These are phyloP conservation scores for Caradrina kadenii DNA, from an alignment of 2,888 invertebrate genomes.

Conservation along the genomic window DNA sequence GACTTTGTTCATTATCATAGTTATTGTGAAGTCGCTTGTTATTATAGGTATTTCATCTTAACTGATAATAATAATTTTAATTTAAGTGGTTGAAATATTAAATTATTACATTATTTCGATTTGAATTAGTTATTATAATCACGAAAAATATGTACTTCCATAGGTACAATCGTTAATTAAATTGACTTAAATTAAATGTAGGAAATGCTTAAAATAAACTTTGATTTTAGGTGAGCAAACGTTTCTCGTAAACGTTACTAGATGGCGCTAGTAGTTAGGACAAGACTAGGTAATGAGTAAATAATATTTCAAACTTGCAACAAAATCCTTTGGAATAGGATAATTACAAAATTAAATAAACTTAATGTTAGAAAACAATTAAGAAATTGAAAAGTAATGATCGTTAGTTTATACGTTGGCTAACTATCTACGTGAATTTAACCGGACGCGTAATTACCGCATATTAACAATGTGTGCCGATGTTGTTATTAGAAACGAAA, in stretches of 20 bases:
- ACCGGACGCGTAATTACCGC: conserved; percentile 9
- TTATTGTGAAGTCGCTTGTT: not conserved
- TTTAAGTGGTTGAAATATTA: not conserved
- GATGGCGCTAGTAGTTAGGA: conserved; percentile 41
- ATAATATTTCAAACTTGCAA: not conserved
- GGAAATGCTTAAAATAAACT: not conserved
- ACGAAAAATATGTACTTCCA: not conserved
- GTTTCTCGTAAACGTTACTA: conserved; percentile 14
- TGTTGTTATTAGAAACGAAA: conserved; percentile 16
- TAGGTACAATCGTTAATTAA: not conserved
- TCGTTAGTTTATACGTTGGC: not conserved
- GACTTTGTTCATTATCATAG: no score
- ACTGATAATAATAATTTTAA: not conserved
- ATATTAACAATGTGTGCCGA: conserved; percentile 4
- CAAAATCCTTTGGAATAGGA: not conserved
- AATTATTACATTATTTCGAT: not conserved
- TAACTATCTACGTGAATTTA: conserved; percentile 20
- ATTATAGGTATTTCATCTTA: not conserved
- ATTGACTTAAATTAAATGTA: not conserved
- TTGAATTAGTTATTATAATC: not conserved
- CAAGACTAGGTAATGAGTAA: not conserved
- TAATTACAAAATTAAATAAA: not conserved
- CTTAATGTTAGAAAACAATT: conserved; percentile 5
- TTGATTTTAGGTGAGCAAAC: not conserved
- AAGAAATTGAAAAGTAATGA: not conserved